A percentile compares a stretch with the other conserved stretches of the same genome.
phyloP scores from a whole-genome alignment of 92 coral and sea anemone species.

The Scolanthus callimorphus region DNA sequence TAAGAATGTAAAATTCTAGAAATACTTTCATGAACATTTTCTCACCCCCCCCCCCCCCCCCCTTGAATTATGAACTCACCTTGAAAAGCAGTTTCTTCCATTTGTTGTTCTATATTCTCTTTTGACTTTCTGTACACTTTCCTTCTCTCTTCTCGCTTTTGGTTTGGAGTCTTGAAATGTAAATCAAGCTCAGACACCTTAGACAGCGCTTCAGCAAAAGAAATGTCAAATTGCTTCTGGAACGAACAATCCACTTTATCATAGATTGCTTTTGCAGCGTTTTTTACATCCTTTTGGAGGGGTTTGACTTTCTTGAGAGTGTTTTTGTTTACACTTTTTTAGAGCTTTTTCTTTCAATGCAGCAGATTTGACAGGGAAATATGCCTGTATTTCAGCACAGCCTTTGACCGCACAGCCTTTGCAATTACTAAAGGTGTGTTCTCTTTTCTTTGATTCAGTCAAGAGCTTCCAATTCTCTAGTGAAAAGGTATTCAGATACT shows the following conservation, averaged over 20 bases:
- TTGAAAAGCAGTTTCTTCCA: slow-evolving; percentile 18
- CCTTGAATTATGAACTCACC: slow-evolving; percentile 10
- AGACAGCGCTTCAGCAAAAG: slow-evolving; percentile 16
- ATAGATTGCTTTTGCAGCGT: slow-evolving; percentile 22
- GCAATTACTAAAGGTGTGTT: too few species aligned
- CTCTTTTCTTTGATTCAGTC: too few species aligned
- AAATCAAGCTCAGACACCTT: slow-evolving; percentile 12
- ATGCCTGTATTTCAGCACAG: slow-evolving; percentile 23
- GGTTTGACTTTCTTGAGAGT: slow-evolving; percentile 6
- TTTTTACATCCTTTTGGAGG: too few species aligned
- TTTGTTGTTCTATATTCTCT: slow-evolving; percentile 9
- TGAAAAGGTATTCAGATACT: too few species aligned
- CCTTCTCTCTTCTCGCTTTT: slow-evolving; percentile 13
- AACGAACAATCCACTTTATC: slow-evolving; percentile 9
- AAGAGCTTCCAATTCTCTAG: too few species aligned
- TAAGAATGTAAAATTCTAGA: background rate
- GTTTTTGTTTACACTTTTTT: background rate
- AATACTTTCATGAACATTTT: background rate
- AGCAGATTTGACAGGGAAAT: slow-evolving; percentile 30
- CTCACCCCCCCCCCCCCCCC: too few species aligned
- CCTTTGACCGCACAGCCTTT: too few species aligned
- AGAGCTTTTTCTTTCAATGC: slow-evolving; percentile 12
- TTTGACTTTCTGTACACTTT: slow-evolving; percentile 10
- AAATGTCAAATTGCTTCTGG: background rate
- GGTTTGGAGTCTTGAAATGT: slow-evolving; percentile 13